phyloP scores from a whole-genome alignment of 2,797 vertebrate genomes.

The Takifugu ocellatus region DNA sequence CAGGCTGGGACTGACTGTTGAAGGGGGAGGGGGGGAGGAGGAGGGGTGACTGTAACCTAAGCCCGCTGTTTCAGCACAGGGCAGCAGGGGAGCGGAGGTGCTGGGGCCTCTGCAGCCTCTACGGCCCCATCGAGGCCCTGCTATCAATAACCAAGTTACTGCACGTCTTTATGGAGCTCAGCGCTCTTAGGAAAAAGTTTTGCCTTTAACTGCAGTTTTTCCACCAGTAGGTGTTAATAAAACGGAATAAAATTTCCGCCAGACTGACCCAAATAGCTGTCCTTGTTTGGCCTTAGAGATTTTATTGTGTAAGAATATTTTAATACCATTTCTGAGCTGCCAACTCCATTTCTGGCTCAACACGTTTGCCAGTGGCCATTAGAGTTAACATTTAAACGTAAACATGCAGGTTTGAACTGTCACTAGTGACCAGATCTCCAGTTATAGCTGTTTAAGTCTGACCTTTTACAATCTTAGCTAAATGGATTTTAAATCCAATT shows the following conservation, averaged over 20 bases:
- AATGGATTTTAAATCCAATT: slow-evolving; percentile 17
- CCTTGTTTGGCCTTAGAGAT: too few relatives aligned
- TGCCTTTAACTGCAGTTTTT: too few relatives aligned
- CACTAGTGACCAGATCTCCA: slow-evolving; percentile 7
- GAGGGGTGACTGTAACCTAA: slow-evolving; percentile 80
- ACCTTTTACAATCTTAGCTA: slow-evolving; percentile 2
- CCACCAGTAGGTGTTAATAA: too few relatives aligned
- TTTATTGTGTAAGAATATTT: too few relatives aligned
- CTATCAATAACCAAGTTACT: slow-evolving; percentile 71
- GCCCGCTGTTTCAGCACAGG: slow-evolving; percentile 81
- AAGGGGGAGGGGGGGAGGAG: slow-evolving; percentile 9
- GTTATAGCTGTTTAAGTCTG: slow-evolving; percentile 9
- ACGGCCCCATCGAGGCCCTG: slow-evolving; percentile 48
- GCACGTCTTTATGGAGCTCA: slow-evolving; percentile 39
- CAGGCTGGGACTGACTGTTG: slow-evolving; percentile 30
- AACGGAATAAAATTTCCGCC: too few relatives aligned
- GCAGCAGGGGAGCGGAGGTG: slow-evolving; percentile 82
- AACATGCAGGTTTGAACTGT: not conserved
- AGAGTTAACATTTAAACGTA: too few relatives aligned
- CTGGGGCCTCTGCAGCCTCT: slow-evolving; percentile 67
- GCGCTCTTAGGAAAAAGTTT: too few relatives aligned
- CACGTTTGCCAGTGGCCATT: too few relatives aligned
- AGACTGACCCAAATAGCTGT: too few relatives aligned
- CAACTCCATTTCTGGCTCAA: too few relatives aligned
- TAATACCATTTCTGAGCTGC: too few relatives aligned